A percentile compares a stretch with the other conserved stretches of the same genome.
Conservation (phyloP, 1,140 invertebrate species). For the Brachionus paranguensis region DNA sequence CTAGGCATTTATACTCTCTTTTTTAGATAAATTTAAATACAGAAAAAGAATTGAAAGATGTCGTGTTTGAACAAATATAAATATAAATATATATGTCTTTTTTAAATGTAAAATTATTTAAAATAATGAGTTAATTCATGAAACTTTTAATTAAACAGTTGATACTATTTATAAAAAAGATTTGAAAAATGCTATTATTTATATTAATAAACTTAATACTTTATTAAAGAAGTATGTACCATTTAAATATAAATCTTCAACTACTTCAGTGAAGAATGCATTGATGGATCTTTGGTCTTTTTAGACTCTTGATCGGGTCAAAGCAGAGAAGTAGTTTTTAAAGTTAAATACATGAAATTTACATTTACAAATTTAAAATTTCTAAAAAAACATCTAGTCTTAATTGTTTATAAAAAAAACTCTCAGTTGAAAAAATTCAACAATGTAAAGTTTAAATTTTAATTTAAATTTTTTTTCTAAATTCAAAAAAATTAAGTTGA, state of each 20-base stretch:
- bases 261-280: slow-evolving; percentile 15
- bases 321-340: slow-evolving; percentile 23
- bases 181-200: neutral
- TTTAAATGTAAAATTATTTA: too few species aligned
- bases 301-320: neutral
- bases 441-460: too few species aligned
- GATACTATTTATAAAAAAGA: neutral
- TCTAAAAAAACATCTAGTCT: too few species aligned
- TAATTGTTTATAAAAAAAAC: too few species aligned
- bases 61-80: neutral
- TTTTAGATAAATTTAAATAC: neutral
- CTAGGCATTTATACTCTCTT: neutral
- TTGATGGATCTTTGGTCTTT: neutral
- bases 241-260: neutral
- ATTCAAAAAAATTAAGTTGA: too few species aligned
- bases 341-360: too few species aligned
- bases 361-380: too few species aligned
- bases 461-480: too few species aligned
- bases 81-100: too few species aligned
- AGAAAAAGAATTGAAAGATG: neutral
- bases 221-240: slow-evolving; percentile 4
- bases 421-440: too few species aligned
- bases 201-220: slow-evolving; percentile 11
- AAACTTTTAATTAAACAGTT: neutral
- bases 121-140: neutral